Evolutionary conservation across 2,888 invertebrate genomes (phyloP), one percentile per base, ranked within the genome.

Genomic region (Andrena bicolor): DNA sequence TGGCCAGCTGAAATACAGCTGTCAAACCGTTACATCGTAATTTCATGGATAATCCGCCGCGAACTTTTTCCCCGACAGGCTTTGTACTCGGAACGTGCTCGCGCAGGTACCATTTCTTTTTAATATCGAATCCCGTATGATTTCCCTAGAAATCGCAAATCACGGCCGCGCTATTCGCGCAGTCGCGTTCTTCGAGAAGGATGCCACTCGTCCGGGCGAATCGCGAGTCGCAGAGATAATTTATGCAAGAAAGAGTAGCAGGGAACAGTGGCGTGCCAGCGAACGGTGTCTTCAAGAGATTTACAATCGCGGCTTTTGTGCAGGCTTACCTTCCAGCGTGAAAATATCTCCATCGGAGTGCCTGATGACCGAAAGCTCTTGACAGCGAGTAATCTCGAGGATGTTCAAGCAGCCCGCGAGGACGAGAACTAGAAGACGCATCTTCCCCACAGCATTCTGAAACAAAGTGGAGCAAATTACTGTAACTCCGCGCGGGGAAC

Each of bases 401-500:
- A 92, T 82, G 85, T 90, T 89, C 80, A 92, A 87, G 86, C 86
- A 90, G 88, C 90, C 83, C 81, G 88, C 87, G 80, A 93, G 83
- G 85, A 92, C 88, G 85, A 92, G 84, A 82, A 89, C 88, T 91
- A 91, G 89, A 88, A 91, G 90, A 90, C 89, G 91, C 94, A 94
- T 94, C 89, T 93, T 93, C 88, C 86, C 87, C 91, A 90, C 91
- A 88, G 93, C 94, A 93, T 94, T 92, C 93, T 93, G 90, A 51
- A 92, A 92, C 75, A 71, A 82, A 79, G 86, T 82, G 82, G 41
- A 78, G 68, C 75, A 28, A 76, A 80, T 80, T 79, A 80, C 51
- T 30, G 64, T 51, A 56, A 30, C 13, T 66, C 48, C 58, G 5
- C 28, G 8, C 32, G 32, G 10, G 30, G 58, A 49, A 64, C 56